A percentile compares a stretch with the other conserved stretches of the same genome.
These are phyloP conservation scores for Chaetura pelagica DNA, from an alignment of 2,113 vertebrate genomes.

Conservation along the genomic window DNA sequence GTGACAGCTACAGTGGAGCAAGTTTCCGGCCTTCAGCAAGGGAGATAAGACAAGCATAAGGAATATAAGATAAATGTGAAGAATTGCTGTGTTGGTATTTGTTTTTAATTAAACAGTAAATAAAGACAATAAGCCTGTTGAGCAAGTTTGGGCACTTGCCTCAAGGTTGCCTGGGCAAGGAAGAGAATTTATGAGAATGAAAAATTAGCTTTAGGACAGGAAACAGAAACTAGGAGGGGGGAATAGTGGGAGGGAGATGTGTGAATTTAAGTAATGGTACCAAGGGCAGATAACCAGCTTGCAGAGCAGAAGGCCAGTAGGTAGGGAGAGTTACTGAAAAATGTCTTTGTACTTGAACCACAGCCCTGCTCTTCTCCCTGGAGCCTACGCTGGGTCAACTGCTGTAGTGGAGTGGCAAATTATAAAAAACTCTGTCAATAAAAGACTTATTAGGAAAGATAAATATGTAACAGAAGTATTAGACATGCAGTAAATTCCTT, in stretches of 20 bases:
- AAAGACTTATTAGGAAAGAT: neutral
- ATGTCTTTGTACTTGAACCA: neutral
- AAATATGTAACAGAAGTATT: neutral
- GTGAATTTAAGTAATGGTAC: neutral
- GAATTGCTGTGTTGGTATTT: neutral
- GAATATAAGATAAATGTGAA: neutral
- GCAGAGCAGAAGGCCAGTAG: neutral
- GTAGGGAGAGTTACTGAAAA: neutral
- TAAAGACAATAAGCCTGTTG: neutral
- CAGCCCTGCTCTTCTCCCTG: neutral
- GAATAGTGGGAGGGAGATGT: neutral
- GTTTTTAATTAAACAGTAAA: neutral
- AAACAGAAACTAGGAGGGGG: neutral
- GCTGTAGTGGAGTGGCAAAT: neutral
- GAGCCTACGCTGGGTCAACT: neutral
- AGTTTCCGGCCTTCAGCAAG: neutral
- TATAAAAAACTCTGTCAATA: neutral
- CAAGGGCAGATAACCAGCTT: neutral
- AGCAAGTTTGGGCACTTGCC: neutral
- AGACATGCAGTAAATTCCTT: neutral
- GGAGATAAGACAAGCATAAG: neutral
- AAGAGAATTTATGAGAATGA: neutral
- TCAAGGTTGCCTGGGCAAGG: neutral
- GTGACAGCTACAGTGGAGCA: rapidly evolving
- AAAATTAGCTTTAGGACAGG: neutral